Base-by-base conservation (phyloP, 1,140 invertebrate genomes). In the Centruroides vittatus region DNA sequence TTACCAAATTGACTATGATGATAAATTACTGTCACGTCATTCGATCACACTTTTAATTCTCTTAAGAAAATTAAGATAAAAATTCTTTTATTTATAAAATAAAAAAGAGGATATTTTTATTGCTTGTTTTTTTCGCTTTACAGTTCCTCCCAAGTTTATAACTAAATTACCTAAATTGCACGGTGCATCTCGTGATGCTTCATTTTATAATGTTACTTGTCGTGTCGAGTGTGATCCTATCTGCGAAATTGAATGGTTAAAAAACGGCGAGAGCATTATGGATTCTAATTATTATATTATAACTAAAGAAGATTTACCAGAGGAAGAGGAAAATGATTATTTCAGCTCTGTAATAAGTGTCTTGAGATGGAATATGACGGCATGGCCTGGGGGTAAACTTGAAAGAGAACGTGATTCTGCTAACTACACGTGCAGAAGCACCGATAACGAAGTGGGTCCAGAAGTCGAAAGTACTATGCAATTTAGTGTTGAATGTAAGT, bases 401-500 rank as follows among this genome's bases (percentile, higher is more conserved):
- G 84, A 90, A 67, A 81, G 86, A 23, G 74, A 81, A 23, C 76
- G 79, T 5, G 86, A 90, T 47, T 86, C 86, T 66, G 84, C 85
- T 10, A 85, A 86, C 71, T 93, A 92, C 72, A 88, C 85, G 34
- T 94, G 90, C 73, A 76, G 81, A 56, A 89, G 87, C 57, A 86
- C 81, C 10, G 75, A 77, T 5, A 93, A 92, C 72, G 69, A 73
- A 3, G 84, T 84, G 9, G 86, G 85, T 0, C 73, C 78, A 1
- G 83, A 84, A 1, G 87, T 92, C 49, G 82, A 82, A 59, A 88
- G 85, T 69, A 85, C 82, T 35, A 89, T 87, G 10, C 80, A 83
- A 69, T 88, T 93, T 65, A 82, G 83, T 49, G 88, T 93, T 34
- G 89, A 93, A 77, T 94, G 89, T 93, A 75, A 84, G 86, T 82